Evolutionary conservation across 2,113 vertebrate species (phyloP), one percentile per base, ranked within the genome.

Genomic region (Lathamus discolor): DNA sequence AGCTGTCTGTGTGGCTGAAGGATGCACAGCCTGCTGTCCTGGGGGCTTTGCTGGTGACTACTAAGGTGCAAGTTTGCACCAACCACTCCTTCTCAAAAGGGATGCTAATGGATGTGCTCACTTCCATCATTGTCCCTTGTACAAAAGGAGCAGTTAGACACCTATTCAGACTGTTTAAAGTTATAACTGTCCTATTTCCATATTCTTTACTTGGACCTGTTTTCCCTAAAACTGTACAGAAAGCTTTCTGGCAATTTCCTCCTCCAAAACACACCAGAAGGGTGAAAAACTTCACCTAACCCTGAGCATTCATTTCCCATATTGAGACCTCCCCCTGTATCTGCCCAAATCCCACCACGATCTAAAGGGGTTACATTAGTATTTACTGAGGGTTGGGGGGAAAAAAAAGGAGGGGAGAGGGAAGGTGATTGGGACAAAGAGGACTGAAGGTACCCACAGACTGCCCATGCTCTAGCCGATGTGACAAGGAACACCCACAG

Each of bases 41-140:
- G 22, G 8, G 52, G 43, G 29, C 52, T 28, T 66, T 74, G 51
- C n/a, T 81, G 46, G 25, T 51, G 67, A 63, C 9, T 28, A 24
- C 7, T 11, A 43, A 85, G 6, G 19, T 20, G 10, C 4, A 29
- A n/a, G 18, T n/a, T 22, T 73, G 28, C 41, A 78, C 14, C 46
- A 57, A 41, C 3, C 31, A 28, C 29, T 73, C 7, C 41, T 43
- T 43, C 43, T 57, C 66, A 49, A 44, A 49, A 0, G 0, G 31
- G 46, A 37, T 37, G 15, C 17, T 33, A 43, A 59, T 1, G 22
- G 39, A 13, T 43, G 19, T 51, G 22, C 29, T 75, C n/a, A 14
- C 37, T 78, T 59, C 39, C 66, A 15, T 24, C 2, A 1, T 2
- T 35, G 15, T 49, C 5, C 9, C 23, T 41, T 29, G 8, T 9